Percentiles rank a stretch among this genome's conserved stretches.
phyloP scores from a whole-genome alignment of 2,113 vertebrate genomes.

The Ceyx melanurus region DNA sequence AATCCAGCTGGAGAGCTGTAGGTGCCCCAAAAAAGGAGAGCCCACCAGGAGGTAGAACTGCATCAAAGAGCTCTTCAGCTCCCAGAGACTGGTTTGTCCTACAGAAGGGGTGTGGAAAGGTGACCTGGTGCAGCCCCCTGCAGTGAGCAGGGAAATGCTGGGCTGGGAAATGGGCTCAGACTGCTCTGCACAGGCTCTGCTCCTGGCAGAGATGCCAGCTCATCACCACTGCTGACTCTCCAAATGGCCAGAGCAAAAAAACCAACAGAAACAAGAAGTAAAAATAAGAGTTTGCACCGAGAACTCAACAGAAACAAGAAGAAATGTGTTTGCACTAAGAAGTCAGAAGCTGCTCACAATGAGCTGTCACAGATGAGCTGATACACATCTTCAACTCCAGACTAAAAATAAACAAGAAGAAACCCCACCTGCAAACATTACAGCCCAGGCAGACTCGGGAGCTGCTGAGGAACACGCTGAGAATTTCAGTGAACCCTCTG shows the following conservation, averaged over 20 bases:
- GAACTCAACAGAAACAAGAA: neutral
- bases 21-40: neutral
- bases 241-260: neutral
- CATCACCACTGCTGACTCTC: neutral
- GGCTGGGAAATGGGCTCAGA: neutral
- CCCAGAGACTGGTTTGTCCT: neutral
- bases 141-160: too few relatives aligned
- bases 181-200: neutral
- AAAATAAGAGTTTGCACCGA: neutral
- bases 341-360: neutral
- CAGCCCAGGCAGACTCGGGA: neutral
- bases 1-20: neutral
- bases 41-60: neutral
- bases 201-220: too few relatives aligned
- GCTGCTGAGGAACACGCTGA: neutral
- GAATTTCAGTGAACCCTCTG: neutral
- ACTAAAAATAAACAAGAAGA: neutral
- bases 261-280: too few relatives aligned
- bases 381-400: neutral
- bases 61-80: neutral
- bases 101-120: too few relatives aligned
- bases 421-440: neutral
- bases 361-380: neutral
- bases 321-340: neutral
- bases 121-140: too few relatives aligned